Conservation (phyloP, 2,113 vertebrate species). For the Macrotus californicus region DNA sequence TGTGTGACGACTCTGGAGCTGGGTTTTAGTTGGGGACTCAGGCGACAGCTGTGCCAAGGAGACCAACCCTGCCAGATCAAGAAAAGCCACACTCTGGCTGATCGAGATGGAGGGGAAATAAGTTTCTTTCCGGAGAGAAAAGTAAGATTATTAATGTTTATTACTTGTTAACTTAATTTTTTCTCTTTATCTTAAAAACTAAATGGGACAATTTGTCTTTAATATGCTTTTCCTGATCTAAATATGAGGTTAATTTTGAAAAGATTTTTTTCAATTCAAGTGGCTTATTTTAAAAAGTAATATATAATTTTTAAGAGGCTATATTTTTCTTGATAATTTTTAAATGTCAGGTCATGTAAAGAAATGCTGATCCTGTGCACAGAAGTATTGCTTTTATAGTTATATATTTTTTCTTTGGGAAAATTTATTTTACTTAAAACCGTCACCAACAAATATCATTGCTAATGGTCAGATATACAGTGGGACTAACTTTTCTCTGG, state of each 20-base stretch:
- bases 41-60: constrained; percentile 51
- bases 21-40: neutral
- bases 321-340: neutral
- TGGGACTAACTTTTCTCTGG: neutral
- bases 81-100: neutral
- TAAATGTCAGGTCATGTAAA: neutral
- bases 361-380: neutral
- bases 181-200: constrained; percentile 25
- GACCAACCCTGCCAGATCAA: neutral
- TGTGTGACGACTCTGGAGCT: neutral
- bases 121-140: neutral
- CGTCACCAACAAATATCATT: neutral
- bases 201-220: neutral
- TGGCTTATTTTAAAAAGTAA: neutral
- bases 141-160: neutral
- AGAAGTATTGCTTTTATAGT: neutral
- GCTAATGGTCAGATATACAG: neutral
- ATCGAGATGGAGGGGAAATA: neutral
- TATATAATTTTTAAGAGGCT: neutral
- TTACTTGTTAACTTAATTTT: neutral
- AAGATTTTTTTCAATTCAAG: neutral
- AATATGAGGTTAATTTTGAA: neutral
- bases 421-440: constrained; percentile 10
- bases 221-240: neutral
- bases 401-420: neutral